Conservation (phyloP, 2,888 invertebrate genomes). For the Cryptosula pallasiana region DNA sequence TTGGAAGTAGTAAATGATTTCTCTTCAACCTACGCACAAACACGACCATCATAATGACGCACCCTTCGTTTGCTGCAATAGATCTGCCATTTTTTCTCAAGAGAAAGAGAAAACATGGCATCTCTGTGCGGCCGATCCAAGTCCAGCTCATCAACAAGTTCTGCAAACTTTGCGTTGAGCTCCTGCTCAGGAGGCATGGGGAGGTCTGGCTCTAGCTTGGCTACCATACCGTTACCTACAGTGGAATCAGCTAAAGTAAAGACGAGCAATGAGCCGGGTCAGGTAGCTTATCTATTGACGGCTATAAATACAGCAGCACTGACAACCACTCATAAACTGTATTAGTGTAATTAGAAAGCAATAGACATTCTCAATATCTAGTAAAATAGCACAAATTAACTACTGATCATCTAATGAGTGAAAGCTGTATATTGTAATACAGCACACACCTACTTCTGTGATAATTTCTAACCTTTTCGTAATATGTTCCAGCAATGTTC, state of each 20-base stretch:
- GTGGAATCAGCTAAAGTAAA: neutral
- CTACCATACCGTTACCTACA: conserved; percentile 22
- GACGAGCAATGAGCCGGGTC: neutral
- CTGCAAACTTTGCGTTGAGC: conserved; percentile 86
- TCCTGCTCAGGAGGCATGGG: conserved; percentile 84
- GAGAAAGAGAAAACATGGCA: conserved; percentile 85
- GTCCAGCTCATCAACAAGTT: conserved; percentile 92
- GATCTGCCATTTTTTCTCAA: conserved; percentile 96
- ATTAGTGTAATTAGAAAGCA: too few species aligned
- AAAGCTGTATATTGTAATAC: too few species aligned
- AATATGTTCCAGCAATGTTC: too few species aligned
- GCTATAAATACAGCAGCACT: neutral
- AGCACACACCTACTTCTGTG: too few species aligned
- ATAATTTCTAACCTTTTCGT: too few species aligned
- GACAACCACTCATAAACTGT: neutral
- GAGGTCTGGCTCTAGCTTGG: conserved; percentile 62
- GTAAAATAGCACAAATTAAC: too few species aligned
- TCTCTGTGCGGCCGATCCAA: conserved; percentile 87
- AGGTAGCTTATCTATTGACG: neutral
- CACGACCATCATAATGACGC: too few species aligned
- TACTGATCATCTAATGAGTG: too few species aligned
- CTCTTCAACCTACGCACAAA: too few species aligned
- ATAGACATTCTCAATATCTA: too few species aligned
- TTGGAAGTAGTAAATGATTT: too few species aligned
- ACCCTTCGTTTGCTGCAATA: conserved; percentile 76